These are phyloP conservation scores for Cyrtodaria siliqua DNA, from an alignment of 2,888 invertebrate genomes.

Conservation along the genomic window DNA sequence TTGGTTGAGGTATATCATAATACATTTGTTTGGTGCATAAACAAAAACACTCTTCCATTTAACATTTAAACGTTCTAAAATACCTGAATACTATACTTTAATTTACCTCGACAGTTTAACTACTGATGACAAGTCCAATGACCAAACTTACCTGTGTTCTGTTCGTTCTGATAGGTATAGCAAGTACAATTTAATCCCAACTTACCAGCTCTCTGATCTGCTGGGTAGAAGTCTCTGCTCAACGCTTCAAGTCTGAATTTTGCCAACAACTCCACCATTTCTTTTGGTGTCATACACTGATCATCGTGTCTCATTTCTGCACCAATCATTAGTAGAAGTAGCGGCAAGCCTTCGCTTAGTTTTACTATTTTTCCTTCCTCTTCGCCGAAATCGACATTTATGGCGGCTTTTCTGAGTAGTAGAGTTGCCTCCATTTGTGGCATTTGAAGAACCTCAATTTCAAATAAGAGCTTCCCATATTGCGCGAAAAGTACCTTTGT, in stretches of 20 bases:
- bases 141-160: no score
- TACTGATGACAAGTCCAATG: no score
- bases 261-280: conserved; percentile 26
- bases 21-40: no score
- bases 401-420: conserved; percentile 6
- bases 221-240: conserved; percentile 26
- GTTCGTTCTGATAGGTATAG: no score
- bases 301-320: conserved; percentile 16
- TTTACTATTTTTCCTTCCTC: conserved; percentile 9
- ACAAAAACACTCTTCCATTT: no score
- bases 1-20: no score
- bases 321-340: conserved; percentile 21
- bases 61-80: no score
- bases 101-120: no score
- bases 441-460: conserved; percentile 14
- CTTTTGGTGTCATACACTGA: background rate
- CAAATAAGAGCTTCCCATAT: conserved; percentile 8
- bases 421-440: conserved; percentile 3
- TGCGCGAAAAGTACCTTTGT: conserved; percentile 7
- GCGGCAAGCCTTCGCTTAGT: conserved; percentile 33
- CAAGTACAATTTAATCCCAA: no score
- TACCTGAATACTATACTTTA: no score
- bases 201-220: conserved; percentile 23
- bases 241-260: conserved; percentile 19
- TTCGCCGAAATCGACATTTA: background rate